Base-by-base conservation (phyloP, 1,140 invertebrate genomes). In the Helicoverpa armigera region DNA sequence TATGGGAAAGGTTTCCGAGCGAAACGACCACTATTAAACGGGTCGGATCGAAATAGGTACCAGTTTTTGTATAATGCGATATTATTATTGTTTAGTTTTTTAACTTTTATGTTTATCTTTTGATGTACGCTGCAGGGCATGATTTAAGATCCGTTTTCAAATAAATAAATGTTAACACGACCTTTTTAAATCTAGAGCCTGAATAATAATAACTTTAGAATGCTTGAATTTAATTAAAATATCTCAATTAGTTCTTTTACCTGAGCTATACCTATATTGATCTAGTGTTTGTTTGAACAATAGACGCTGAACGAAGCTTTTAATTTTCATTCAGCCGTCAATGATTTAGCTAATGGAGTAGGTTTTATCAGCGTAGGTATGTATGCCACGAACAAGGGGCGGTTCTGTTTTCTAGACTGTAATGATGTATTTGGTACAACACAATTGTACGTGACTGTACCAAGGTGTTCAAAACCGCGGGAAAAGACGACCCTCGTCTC, bases 1-100 rank as follows among this genome's bases (percentile, higher is more conserved):
- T 82, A 79, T 82, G 83, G 82, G 80, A 83, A 86, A 79, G 80
- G 78, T 67, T 67, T 79, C 69, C 31, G 63, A 79, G 63, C 61
- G 69, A 67, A 80, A 63, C 76, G 54, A 58, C 65, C 53, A 58
- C 58, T 54, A 81, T 76, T 81, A 53, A 80, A 80, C 72, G 79
- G 63, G 50, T 78, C 63, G 63, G 53, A 78, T 67, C 76, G 50
- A 69, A 69, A 69, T 69, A 69, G 61, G 51, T 69, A 69, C 65
- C 60, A 53, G 48, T 65, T 77, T 77, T 77, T 65, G 60, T 77
- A 53, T 77, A 51, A 61, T 61, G 43, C 58, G 43, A 50, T 76
- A 65, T 65, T 77, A 77, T 63, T 75, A 65, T 65, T 77, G n/a
- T 56, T 56, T 73, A 73, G 50, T 73, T 35, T 73, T 72, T 31